Percentiles rank a stretch among this genome's conserved stretches.
Conservation (phyloP, 1,140 invertebrate genomes). For the Rhagoletis pomonella region DNA sequence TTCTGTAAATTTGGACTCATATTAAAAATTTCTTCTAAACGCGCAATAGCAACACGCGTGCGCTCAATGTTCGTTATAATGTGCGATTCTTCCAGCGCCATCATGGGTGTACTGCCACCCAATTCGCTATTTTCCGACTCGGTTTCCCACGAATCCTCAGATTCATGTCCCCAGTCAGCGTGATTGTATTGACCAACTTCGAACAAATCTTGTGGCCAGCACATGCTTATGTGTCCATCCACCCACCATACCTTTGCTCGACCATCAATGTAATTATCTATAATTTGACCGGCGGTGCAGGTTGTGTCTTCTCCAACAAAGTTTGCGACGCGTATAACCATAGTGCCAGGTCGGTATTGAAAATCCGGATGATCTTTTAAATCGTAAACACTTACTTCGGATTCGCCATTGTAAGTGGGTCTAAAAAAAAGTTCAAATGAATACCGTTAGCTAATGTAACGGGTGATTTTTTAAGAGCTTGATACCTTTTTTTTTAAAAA, state of each 20-base stretch:
- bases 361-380: conserved; percentile 96
- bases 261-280: conserved; percentile 91
- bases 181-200: conserved; percentile 81
- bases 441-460: too few species aligned
- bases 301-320: conserved; percentile 83
- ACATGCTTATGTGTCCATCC: conserved; percentile 87
- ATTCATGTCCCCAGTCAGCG: conserved; percentile 83
- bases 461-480: too few species aligned
- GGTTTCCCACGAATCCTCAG: conserved; percentile 88
- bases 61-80: conserved; percentile 84
- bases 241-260: conserved; percentile 91
- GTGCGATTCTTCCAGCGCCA: conserved; percentile 77
- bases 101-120: conserved; percentile 62
- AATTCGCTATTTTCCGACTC: conserved; percentile 79
- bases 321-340: conserved; percentile 91
- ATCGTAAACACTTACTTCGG: conserved; percentile 96
- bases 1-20: conserved; percentile 83
- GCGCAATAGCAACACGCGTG: conserved; percentile 83
- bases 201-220: conserved; percentile 90
- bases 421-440: conserved; percentile 65
- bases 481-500: too few species aligned
- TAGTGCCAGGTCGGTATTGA: conserved; percentile 92
- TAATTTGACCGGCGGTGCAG: conserved; percentile 89
- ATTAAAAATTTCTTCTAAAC: conserved; percentile 84
- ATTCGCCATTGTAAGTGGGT: conserved; percentile 82